Evolutionary conservation across 2,797 vertebrate genomes (phyloP).

Genomic region (Rhinophrynus dorsalis): DNA sequence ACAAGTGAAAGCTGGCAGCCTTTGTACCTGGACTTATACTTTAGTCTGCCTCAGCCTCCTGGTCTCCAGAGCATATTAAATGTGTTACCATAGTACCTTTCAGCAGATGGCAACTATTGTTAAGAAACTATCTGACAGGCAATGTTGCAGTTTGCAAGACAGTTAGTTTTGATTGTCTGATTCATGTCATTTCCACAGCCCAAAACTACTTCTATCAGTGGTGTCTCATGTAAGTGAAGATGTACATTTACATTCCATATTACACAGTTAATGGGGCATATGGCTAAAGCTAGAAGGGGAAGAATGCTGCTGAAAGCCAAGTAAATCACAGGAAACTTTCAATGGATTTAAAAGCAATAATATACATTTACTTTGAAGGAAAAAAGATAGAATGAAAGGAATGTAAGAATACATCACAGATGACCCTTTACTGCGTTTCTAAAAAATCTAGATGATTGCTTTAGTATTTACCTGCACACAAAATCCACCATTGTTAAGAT

Average conservation of each 20-base stretch:
- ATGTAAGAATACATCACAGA: too few relatives aligned
- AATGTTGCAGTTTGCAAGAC: background rate
- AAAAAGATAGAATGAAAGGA: too few relatives aligned
- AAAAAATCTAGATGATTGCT: too few relatives aligned
- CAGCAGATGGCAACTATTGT: background rate
- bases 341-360: too few relatives aligned
- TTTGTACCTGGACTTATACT: background rate
- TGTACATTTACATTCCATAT: background rate
- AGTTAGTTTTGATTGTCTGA: background rate
- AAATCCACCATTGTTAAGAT: too few relatives aligned
- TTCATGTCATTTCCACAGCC: background rate
- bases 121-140: background rate
- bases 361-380: too few relatives aligned
- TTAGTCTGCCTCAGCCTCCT: background rate
- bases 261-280: too few relatives aligned
- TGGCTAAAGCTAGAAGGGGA: background rate
- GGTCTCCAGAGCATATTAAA: background rate
- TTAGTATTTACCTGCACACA: too few relatives aligned
- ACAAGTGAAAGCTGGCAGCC: background rate
- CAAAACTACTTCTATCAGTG: background rate
- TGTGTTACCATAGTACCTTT: constrained; percentile 11
- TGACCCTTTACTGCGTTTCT: too few relatives aligned
- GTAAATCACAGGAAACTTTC: too few relatives aligned
- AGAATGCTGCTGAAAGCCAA: background rate
- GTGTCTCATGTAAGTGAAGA: too few relatives aligned